Conservation (phyloP, 2,888 invertebrate genomes). For the Selenia dentaria region DNA sequence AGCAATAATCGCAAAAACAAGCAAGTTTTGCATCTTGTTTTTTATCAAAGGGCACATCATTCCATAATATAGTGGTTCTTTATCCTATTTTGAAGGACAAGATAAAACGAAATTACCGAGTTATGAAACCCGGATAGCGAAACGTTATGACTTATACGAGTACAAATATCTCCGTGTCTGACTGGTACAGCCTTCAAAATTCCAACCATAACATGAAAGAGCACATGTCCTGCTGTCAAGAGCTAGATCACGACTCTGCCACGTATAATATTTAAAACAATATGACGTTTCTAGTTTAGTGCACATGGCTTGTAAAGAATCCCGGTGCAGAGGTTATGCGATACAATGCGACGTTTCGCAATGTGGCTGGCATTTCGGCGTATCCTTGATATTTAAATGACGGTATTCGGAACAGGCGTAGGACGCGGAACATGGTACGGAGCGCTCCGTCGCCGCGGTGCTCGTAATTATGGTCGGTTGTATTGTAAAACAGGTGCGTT, state of each 20-base stretch:
- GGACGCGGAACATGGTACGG: constrained; percentile 63
- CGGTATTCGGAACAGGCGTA: constrained; percentile 72
- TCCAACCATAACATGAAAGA: constrained; percentile 5
- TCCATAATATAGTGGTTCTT: no score
- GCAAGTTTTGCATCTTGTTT: no score
- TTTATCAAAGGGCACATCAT: no score
- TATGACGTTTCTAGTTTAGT: constrained; percentile 36
- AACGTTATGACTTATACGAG: no score
- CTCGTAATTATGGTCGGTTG: not conserved
- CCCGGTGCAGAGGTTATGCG: constrained; percentile 30
- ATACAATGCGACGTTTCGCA: constrained; percentile 70
- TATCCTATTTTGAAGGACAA: no score
- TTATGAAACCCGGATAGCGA: no score
- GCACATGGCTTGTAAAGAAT: constrained; percentile 30
- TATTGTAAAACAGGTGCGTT: constrained; percentile 9
- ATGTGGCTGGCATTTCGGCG: constrained; percentile 71
- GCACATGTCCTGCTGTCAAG: constrained; percentile 29
- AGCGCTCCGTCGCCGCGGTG: constrained; percentile 6
- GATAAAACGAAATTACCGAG: no score
- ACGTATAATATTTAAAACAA: constrained; percentile 33
- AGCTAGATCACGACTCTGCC: constrained; percentile 37
- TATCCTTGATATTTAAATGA: constrained; percentile 81
- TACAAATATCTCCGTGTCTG: no score
- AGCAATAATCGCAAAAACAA: no score
- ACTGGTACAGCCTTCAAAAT: constrained; percentile 7